Evolutionary conservation across 2,113 vertebrate species (phyloP).

Genomic region (Podilymbus podiceps): DNA sequence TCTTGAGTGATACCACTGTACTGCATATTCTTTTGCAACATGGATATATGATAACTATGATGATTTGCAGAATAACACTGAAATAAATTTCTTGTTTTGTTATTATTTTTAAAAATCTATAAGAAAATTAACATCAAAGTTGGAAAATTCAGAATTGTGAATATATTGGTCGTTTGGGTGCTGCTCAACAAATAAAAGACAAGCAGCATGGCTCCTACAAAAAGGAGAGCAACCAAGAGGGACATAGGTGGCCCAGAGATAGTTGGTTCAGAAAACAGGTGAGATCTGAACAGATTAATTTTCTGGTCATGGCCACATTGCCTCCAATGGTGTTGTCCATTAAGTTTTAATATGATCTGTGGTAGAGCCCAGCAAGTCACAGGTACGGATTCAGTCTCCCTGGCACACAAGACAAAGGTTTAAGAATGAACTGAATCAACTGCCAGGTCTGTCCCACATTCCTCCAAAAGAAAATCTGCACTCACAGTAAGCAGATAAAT

Average conservation of each 20-base stretch:
- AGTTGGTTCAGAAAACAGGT: neutral
- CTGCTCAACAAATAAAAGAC: neutral
- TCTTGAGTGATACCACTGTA: neutral
- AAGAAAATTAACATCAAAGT: neutral
- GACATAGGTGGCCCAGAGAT: fast-evolving
- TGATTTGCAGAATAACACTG: neutral
- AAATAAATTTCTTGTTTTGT: neutral
- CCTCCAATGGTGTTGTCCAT: neutral
- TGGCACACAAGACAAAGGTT: neutral
- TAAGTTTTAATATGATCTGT: neutral
- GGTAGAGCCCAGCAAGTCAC: neutral
- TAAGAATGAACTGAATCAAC: neutral
- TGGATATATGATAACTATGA: neutral
- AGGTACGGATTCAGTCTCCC: neutral
- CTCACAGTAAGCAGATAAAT: neutral
- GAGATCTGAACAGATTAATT: neutral
- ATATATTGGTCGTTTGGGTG: neutral
- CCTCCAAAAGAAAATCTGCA: neutral
- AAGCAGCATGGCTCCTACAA: neutral
- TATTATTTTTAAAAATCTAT: neutral
- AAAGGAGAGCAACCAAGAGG: neutral
- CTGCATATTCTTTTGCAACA: neutral
- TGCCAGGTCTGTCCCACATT: neutral
- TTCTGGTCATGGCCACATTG: neutral
- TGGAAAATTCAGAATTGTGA: neutral